Conservation (phyloP, 2,888 invertebrate species). For the Lottia scabra region DNA sequence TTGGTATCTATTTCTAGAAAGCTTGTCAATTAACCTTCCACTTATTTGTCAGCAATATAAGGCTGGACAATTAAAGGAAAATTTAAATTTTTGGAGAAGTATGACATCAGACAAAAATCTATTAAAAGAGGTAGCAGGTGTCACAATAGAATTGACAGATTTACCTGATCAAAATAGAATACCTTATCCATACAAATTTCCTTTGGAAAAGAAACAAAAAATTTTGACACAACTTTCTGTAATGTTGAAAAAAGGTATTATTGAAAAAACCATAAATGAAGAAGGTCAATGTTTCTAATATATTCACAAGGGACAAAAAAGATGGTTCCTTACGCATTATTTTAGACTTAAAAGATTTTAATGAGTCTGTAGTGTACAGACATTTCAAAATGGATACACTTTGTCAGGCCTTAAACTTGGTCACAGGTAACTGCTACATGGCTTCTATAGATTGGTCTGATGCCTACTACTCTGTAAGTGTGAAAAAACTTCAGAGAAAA, state of each 20-base stretch:
- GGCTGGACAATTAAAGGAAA: not conserved
- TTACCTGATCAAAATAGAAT: not conserved
- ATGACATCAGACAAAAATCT: not conserved
- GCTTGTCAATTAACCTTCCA: too few species aligned
- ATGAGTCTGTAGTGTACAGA: conserved; percentile 22
- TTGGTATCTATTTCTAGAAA: too few species aligned
- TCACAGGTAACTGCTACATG: conserved; percentile 10
- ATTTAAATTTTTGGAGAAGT: not conserved
- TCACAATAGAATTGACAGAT: not conserved
- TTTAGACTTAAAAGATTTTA: conserved; percentile 22
- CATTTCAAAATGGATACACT: conserved; percentile 36
- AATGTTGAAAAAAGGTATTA: not conserved
- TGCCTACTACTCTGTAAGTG: conserved; percentile 12
- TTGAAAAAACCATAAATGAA: not conserved
- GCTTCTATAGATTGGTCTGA: conserved; percentile 14
- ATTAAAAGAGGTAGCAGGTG: not conserved
- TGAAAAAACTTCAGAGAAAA: not conserved
- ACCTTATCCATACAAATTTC: not conserved
- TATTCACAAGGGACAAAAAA: conserved; percentile 7
- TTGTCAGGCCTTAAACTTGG: conserved; percentile 15
- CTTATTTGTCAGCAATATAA: too few species aligned
- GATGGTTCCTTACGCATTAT: conserved; percentile 2
- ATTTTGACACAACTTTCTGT: not conserved
- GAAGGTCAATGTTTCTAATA: conserved; percentile 2
- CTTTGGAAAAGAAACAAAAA: not conserved